Base-by-base conservation (phyloP, 2,888 invertebrate genomes). In the Temnothorax rugatulus region DNA sequence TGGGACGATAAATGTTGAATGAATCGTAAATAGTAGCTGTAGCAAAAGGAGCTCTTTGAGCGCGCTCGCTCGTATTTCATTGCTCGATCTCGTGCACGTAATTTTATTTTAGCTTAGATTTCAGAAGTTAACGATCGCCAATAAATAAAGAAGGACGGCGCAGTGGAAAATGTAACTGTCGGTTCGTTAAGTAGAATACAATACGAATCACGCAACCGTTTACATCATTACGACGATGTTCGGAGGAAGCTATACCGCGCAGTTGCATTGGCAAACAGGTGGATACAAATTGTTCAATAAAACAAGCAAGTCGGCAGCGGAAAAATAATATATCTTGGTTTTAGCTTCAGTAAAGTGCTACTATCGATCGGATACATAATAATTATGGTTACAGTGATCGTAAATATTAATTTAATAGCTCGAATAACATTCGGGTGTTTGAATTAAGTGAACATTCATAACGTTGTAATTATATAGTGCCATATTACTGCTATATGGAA, bases 21-120 rank as follows among this genome's bases (percentile, higher is more conserved):
- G 79, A 59, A 81, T 50, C 73, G 44, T 61, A 81, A 81, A 81
- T 81, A 50, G 47, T 9, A n/a, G 47, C 18, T 34, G n/a, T 11
- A 66, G 38, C 41, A 25, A 21, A 54, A 21, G n/a, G 25, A 47
- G 57, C 7, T 34, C 44, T 52, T 44, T 57, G 38, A 44, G 21
- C 44, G 21, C 44, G 41, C 18, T 13, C 47, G 34, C 73, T 59
- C 57, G 44, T 29, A 29, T 44, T 79, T 71, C 57, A 44, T 79
- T 57, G 54, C 15, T 21, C 71, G 57, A 71, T 71, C 25, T 38
- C 34, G 47, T 1, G 34, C 4, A 25, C 25, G 13, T 50, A 25
- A 79, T 47, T 69, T 29, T 69, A 21, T 69, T 73, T 73, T 2
- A 73, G 38, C 59, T 71, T 38, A 50, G 13, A 73, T 61, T 44